Evolutionary conservation across 2,797 vertebrate species (phyloP), one percentile per base, ranked within the genome.

Genomic region (Onychomys arenicola): DNA sequence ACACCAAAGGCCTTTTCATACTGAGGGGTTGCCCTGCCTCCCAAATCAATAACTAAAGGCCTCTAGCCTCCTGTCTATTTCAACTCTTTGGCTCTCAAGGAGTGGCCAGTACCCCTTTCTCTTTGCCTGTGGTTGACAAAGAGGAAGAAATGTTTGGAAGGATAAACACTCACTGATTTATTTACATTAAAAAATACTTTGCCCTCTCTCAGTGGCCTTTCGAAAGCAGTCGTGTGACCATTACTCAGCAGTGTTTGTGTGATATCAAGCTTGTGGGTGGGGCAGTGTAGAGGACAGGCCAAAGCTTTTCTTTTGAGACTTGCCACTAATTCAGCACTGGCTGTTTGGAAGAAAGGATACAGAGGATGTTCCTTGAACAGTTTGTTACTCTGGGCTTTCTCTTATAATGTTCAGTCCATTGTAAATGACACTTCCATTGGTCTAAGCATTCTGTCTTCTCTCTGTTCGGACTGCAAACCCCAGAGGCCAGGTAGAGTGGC

Each of bases 101-200:
- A 91, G n/a, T 46, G 69, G 23, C 46, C 34, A 2, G n/a, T n/a
- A 49, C 61, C 49, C 82, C 88, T 93, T 61, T 91, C 55, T 52
- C 43, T 83, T 93, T 91, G 90, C 61, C 77, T 77, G n/a, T 67
- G 52, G 55, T 81, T 83, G 57, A 57, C 32, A 40, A 90, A 89
- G 71, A 21, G 9, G 21, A 9, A 4, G 4, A 71, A 86, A 73
- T 73, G 57, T 55, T 57, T 71, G 63, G 75, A 80, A 90, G 71
- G 37, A 80, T 96, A 83, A 96, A 89, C 29, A 96, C 46, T n/a
- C 29, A 3, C 12, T 55, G 90, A 49, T 75, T 89, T 93, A 77
- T 89, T 97, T 94, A 91, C 65, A 77, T 85, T 92, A 85, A 96
- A 90, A 84, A 93, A 78, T 81, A 67, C 57, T 19, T 75, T 80